Percentiles rank a stretch among this genome's conserved stretches.
Evolutionary conservation across 2,113 vertebrate genomes (phyloP).

Genomic region (Leuciscus idus): DNA sequence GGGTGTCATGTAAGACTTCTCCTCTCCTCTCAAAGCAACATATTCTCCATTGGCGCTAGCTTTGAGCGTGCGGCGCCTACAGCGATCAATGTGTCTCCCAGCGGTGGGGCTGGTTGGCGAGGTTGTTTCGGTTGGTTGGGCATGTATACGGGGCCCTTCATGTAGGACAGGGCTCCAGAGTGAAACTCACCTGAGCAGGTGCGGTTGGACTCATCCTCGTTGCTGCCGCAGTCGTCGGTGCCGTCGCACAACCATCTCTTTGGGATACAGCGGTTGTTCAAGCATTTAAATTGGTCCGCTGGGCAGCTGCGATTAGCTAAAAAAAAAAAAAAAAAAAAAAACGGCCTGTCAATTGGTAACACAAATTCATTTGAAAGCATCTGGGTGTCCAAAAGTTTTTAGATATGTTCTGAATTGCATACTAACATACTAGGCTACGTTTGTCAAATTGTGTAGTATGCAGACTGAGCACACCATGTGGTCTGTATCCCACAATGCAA

Average conservation of each 20-base stretch:
- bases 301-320: slow-evolving; percentile 87
- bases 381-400: not conserved
- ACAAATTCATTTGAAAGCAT: not conserved
- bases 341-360: not conserved
- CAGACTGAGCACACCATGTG: too few relatives aligned
- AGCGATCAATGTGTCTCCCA: slow-evolving; percentile 17
- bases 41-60: slow-evolving; percentile 36
- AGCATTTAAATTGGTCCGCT: slow-evolving; percentile 87
- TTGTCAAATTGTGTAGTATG: not conserved
- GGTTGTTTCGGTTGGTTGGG: slow-evolving; percentile 14
- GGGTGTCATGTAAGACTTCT: slow-evolving; percentile 36
- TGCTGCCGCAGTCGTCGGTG: slow-evolving; percentile 84
- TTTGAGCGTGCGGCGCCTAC: slow-evolving; percentile 30
- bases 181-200: slow-evolving; percentile 74
- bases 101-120: not conserved
- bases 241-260: slow-evolving; percentile 91
- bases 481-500: not conserved
- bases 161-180: slow-evolving; percentile 46
- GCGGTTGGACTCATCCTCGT: slow-evolving; percentile 86
- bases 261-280: slow-evolving; percentile 88
- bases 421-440: not conserved
- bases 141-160: not conserved
- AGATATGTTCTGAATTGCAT: not conserved
- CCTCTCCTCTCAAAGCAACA: slow-evolving; percentile 11
- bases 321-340: slow-evolving; percentile 26